phyloP scores from a whole-genome alignment of 2,113 vertebrate species.

The Ifrita kowaldi region DNA sequence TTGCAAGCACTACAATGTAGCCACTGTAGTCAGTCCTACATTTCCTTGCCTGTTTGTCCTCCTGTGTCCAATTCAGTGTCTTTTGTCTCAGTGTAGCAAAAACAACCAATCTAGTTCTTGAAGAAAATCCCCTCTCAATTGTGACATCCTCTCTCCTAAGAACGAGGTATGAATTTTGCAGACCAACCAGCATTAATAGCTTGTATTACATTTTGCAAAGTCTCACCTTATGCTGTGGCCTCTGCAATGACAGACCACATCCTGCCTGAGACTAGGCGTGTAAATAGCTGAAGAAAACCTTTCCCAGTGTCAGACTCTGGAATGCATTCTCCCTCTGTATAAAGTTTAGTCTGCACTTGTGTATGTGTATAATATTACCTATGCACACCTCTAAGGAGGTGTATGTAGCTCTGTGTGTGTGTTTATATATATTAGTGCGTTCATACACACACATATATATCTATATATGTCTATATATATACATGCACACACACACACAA shows the following conservation, averaged over 20 bases:
- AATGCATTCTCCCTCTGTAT: slow-evolving; percentile 23
- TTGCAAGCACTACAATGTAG: not conserved
- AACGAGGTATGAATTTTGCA: slow-evolving; percentile 31
- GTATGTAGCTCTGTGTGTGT: not conserved
- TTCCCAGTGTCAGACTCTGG: slow-evolving; percentile 35
- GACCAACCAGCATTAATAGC: slow-evolving; percentile 43
- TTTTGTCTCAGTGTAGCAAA: not conserved
- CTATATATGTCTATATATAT: no score
- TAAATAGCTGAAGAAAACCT: slow-evolving; percentile 61
- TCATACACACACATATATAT: not conserved
- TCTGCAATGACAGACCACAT: slow-evolving; percentile 68
- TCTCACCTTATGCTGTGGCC: slow-evolving; percentile 64
- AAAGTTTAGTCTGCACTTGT: slow-evolving; percentile 45
- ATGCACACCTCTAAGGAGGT: not conserved
- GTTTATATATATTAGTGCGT: not conserved
- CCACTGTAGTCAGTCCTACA: not conserved
- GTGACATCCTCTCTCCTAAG: not conserved
- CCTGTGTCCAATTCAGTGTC: not conserved
- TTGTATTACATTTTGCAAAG: slow-evolving; percentile 63
- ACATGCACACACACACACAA: not conserved
- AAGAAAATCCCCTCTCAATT: slow-evolving; percentile 23
- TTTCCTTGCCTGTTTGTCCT: not conserved
- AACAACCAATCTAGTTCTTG: not conserved
- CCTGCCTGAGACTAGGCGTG: slow-evolving; percentile 38
- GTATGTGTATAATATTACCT: not conserved